Conservation (phyloP, 2,797 vertebrate species). For the Astyanax mexicanus region DNA sequence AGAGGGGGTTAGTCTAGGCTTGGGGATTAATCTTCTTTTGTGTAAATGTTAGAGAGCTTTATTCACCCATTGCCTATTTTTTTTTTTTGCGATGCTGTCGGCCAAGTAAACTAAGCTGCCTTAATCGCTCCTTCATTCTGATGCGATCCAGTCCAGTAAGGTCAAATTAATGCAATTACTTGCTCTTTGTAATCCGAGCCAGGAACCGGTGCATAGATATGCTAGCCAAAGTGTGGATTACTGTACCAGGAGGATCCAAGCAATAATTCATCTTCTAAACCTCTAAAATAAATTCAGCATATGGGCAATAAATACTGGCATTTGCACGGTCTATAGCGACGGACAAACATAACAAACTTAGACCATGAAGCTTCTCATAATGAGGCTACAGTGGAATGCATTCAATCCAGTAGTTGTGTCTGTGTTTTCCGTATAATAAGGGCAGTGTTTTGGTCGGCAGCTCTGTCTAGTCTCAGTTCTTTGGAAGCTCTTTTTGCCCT, state of each 20-base stretch:
- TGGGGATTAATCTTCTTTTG: slow-evolving; percentile 11
- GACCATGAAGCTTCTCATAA: slow-evolving; percentile 12
- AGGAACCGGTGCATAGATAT: not conserved
- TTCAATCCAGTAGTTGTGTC: not conserved
- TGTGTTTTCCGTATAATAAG: slow-evolving; percentile 10
- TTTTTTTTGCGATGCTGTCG: not conserved
- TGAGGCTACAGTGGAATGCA: not conserved
- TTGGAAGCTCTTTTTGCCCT: slow-evolving; percentile 38
- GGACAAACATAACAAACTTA: slow-evolving; percentile 18
- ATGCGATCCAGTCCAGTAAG: slow-evolving; percentile 19
- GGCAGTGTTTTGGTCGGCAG: slow-evolving; percentile 19
- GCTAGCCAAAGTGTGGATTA: slow-evolving; percentile 24
- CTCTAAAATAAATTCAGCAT: not conserved
- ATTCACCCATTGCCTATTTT: slow-evolving; percentile 14
- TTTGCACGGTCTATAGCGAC: slow-evolving; percentile 10
- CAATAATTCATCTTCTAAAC: slow-evolving; percentile 2
- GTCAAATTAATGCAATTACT: slow-evolving; percentile 29
- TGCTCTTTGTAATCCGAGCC: slow-evolving; percentile 13
- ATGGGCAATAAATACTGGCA: slow-evolving; percentile 2
- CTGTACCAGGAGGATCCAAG: not conserved
- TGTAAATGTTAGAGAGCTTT: slow-evolving; percentile 22
- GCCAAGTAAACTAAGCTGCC: slow-evolving; percentile 30
- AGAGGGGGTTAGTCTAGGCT: not conserved
- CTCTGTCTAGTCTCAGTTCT: slow-evolving; percentile 31
- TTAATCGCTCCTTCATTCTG: slow-evolving; percentile 31